A percentile compares a stretch with the other conserved stretches of the same genome.
Conservation (phyloP, 2,113 vertebrate genomes). For the Petrocephalus zakoni region DNA sequence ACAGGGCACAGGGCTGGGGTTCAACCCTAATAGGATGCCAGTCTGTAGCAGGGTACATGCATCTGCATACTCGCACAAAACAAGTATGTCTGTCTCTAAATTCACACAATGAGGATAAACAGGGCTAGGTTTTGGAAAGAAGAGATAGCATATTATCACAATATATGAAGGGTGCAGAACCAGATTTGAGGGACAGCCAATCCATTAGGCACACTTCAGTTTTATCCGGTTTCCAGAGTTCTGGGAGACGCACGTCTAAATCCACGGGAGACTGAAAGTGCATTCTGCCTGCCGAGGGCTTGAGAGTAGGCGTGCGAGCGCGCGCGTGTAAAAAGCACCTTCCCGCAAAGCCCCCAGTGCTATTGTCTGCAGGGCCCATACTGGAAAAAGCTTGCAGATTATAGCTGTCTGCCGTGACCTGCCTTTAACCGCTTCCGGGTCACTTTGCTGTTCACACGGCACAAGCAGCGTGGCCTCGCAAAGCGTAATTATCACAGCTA, state of each 20-base stretch:
- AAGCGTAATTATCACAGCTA: not conserved
- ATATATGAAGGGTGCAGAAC: not conserved
- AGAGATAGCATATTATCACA: constrained; percentile 5
- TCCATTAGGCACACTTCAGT: not conserved
- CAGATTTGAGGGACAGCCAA: not conserved
- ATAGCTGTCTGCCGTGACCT: not conserved
- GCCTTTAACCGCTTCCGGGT: not conserved
- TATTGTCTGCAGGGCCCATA: not conserved
- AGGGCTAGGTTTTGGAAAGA: not conserved
- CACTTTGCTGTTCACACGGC: not conserved
- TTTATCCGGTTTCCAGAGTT: constrained; percentile 4
- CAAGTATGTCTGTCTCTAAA: not conserved
- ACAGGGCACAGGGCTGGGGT: not conserved
- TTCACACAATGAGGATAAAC: not conserved
- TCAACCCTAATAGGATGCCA: not conserved
- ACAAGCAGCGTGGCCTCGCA: not conserved
- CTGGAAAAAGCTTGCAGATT: not conserved
- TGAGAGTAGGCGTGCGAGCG: not conserved
- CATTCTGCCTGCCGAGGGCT: not conserved
- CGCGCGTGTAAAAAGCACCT: not conserved
- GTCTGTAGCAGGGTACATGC: not conserved
- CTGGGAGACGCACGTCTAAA: constrained; percentile 5
- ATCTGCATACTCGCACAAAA: not conserved
- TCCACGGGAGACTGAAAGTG: not conserved
- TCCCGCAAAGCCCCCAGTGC: not conserved